A percentile compares a stretch with the other conserved stretches of the same genome.
These are phyloP conservation scores for Ivindomyrus marchei DNA, from an alignment of 2,113 vertebrate genomes.

Conservation along the genomic window DNA sequence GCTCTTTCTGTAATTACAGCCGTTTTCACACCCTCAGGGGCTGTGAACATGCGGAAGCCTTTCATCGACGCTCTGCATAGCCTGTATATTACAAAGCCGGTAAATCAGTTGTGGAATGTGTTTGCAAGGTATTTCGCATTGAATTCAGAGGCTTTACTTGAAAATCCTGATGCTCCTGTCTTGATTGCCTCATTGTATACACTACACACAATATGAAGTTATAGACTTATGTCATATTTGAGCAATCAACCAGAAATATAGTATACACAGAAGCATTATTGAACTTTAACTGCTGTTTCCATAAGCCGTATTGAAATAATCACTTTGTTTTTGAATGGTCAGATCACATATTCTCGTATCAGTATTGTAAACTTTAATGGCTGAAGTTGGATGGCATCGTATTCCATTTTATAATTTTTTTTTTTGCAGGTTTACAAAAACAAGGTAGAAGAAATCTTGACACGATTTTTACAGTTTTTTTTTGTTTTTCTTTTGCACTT, in stretches of 20 bases:
- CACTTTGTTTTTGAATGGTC: not conserved
- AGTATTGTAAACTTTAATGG: not conserved
- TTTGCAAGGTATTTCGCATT: not conserved
- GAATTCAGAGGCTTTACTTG: not conserved
- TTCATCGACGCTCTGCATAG: not conserved
- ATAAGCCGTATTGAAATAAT: conserved; percentile 10
- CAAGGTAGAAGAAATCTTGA: conserved; percentile 21
- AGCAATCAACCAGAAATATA: not conserved
- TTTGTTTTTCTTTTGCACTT: conserved; percentile 36
- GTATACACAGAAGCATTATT: not conserved
- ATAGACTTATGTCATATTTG: not conserved
- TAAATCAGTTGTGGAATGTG: not conserved
- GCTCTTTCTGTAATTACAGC: not conserved
- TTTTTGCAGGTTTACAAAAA: conserved; percentile 22
- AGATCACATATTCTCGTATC: not conserved
- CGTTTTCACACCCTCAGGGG: not conserved
- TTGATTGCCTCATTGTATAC: not conserved
- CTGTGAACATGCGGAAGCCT: not conserved
- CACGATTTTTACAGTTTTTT: conserved; percentile 41
- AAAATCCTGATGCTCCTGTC: not conserved
- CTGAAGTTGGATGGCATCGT: not conserved
- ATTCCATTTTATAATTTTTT: not conserved
- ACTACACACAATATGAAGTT: not conserved
- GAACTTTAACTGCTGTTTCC: not conserved
- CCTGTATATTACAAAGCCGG: not conserved